These are phyloP conservation scores for Zhengitettix transpicula DNA, from an alignment of 2,888 invertebrate species.

Conservation along the genomic window DNA sequence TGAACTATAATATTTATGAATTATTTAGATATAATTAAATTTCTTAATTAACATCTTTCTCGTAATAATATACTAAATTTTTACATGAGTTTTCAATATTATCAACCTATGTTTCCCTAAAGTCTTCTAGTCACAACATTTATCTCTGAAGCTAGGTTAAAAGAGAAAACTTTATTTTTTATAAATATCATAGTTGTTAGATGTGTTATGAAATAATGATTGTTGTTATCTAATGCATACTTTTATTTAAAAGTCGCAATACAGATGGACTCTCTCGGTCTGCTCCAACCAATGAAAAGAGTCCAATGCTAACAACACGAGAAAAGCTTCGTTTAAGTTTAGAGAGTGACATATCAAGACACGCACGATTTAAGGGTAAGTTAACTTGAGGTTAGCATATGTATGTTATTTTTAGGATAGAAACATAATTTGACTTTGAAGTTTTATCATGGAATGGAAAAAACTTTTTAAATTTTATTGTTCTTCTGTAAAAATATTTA, in stretches of 20 bases:
- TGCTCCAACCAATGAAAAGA: conserved; percentile 10
- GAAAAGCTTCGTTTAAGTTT: conserved; percentile 40
- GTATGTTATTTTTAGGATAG: not conserved
- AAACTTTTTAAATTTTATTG: no score
- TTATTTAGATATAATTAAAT: not conserved
- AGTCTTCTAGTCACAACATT: no score
- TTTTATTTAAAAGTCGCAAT: not conserved
- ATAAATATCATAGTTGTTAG: not conserved
- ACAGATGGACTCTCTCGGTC: conserved; percentile 5
- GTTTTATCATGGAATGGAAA: no score
- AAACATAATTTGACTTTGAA: no score
- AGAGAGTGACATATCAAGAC: conserved; percentile 32
- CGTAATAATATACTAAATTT: no score
- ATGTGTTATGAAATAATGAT: not conserved
- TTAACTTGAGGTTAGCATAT: not conserved
- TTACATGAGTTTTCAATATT: no score
- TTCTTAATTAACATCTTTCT: no score
- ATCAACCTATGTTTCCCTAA: no score
- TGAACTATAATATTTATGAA: not conserved
- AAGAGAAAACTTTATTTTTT: not conserved
- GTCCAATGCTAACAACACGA: conserved; percentile 21
- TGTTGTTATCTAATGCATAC: not conserved
- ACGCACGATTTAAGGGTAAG: conserved; percentile 16
- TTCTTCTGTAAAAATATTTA: no score
- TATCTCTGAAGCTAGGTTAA: no score